Evolutionary conservation across 1,140 invertebrate species (phyloP).

Genomic region (Cryptotermes secundus): DNA sequence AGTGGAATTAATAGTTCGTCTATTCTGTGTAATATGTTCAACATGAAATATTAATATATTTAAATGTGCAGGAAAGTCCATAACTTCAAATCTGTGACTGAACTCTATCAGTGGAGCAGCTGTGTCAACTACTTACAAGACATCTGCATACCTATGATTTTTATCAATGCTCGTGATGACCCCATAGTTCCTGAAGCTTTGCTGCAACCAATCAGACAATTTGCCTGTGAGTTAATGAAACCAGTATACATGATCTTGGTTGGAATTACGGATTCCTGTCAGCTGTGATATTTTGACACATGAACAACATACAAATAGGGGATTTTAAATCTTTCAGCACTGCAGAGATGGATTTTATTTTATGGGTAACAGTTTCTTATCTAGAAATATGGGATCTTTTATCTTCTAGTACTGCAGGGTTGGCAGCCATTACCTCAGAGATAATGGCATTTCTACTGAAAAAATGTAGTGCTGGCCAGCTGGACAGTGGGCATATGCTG

Average conservation of each 20-base stretch:
- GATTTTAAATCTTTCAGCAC: no score
- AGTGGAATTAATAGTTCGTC: neutral
- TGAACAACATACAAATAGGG: no score
- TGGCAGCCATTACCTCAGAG: no score
- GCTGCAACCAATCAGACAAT: constrained; percentile 67
- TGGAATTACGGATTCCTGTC: no score
- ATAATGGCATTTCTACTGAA: no score
- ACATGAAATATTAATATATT: neutral
- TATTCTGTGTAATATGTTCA: constrained; percentile 9
- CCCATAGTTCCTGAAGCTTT: constrained; percentile 79
- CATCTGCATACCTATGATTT: constrained; percentile 80
- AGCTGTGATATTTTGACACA: no score
- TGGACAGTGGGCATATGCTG: no score
- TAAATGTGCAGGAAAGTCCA: constrained; percentile 62
- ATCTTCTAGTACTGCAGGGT: no score
- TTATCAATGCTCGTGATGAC: constrained; percentile 86
- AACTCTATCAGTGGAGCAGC: constrained; percentile 82
- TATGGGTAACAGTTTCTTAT: no score
- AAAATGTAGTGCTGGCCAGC: no score
- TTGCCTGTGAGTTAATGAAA: constrained; percentile 64
- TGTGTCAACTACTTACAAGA: constrained; percentile 73
- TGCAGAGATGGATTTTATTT: no score
- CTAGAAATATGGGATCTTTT: no score
- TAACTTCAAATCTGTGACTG: constrained; percentile 73
- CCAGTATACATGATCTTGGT: neutral